Conservation (phyloP, 2,113 vertebrate genomes). For the Excalfactoria chinensis region DNA sequence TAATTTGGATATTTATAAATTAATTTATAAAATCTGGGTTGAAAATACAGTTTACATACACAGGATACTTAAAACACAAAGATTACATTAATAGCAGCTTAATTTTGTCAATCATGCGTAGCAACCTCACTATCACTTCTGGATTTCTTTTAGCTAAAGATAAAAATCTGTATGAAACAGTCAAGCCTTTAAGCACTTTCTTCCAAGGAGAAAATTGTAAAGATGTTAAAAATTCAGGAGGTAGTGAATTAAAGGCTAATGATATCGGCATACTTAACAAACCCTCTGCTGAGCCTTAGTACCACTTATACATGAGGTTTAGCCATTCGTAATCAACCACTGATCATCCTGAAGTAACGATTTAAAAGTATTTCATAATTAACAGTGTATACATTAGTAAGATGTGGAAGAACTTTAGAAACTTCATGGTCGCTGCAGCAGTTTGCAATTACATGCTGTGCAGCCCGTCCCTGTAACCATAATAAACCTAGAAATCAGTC, state of each 20-base stretch:
- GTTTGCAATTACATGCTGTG: conserved; percentile 57
- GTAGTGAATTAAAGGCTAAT: conserved; percentile 81
- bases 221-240: conserved; percentile 78
- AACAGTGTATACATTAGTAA: conserved; percentile 51
- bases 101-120: conserved; percentile 44
- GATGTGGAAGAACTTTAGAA: conserved; percentile 60
- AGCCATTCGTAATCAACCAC: conserved; percentile 53
- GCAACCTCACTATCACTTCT: conserved; percentile 46
- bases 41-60: conserved; percentile 57
- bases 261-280: conserved; percentile 63
- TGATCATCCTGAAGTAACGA: conserved; percentile 51
- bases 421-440: conserved; percentile 60
- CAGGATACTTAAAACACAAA: conserved; percentile 52
- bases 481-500: not conserved
- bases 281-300: conserved; percentile 66
- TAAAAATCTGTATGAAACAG: conserved; percentile 72
- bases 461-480: conserved; percentile 58
- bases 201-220: conserved; percentile 58
- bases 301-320: conserved; percentile 58
- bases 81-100: conserved; percentile 70
- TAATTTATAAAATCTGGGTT: conserved; percentile 64
- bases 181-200: conserved; percentile 77
- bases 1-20: conserved; percentile 61
- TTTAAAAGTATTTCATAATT: conserved; percentile 44
- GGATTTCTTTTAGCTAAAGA: conserved; percentile 68